phyloP scores from a whole-genome alignment of 2,113 vertebrate species.

The Sapajus apella region DNA sequence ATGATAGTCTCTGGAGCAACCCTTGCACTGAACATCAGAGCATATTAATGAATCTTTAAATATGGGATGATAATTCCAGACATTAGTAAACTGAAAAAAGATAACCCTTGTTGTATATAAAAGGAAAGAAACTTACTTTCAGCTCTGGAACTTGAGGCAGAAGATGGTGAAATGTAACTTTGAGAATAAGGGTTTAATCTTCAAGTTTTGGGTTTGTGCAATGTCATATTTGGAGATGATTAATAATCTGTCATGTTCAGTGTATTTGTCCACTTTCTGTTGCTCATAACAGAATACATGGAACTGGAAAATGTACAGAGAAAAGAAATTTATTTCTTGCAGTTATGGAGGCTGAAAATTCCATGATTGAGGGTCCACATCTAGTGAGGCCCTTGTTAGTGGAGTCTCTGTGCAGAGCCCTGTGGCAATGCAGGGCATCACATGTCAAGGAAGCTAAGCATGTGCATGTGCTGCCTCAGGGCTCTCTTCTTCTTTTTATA shows the following conservation, averaged over 20 bases:
- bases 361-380: not conserved
- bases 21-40: not conserved
- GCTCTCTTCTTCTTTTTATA: not conserved
- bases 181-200: not conserved
- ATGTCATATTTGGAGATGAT: not conserved
- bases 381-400: not conserved
- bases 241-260: not conserved
- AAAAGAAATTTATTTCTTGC: not conserved
- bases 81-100: not conserved
- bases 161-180: not conserved
- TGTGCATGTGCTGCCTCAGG: not conserved
- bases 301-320: not conserved
- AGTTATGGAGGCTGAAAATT: not conserved
- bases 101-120: not conserved
- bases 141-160: not conserved
- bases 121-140: not conserved
- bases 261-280: not conserved
- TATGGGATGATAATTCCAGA: not conserved
- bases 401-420: not conserved
- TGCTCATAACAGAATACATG: not conserved
- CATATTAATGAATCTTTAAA: not conserved
- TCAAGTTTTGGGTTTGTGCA: not conserved
- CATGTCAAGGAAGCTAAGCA: not conserved
- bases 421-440: not conserved
- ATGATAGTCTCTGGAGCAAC: not conserved